Base-by-base conservation (phyloP, 2,888 invertebrate species). In the Machimus atricapillus region DNA sequence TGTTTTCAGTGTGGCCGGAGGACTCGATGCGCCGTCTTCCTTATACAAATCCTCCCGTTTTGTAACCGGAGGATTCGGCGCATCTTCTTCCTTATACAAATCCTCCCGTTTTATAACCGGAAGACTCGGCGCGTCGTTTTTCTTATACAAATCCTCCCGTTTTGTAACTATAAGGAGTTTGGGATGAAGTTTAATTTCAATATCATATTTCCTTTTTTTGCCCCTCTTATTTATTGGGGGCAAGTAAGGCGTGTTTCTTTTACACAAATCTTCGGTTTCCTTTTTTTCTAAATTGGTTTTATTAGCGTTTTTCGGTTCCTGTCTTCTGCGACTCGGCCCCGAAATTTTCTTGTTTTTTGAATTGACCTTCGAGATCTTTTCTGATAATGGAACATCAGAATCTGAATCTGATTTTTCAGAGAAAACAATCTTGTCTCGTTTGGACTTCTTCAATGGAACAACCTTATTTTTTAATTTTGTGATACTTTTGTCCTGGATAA, bases 71-170 rank as follows among this genome's bases (percentile, higher is more conserved):
- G n/a, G n/a, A n/a, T n/a, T n/a, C n/a, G n/a, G n/a, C n/a, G n/a
- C n/a, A n/a, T n/a, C n/a, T n/a, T n/a, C n/a, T 27, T 66, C 27
- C 16, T 86, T 90, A 3, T 91, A 90, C 73, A 92, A 56, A 82
- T 92, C 91, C 43, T 90, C 89, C 1, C 91, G 91, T n/a, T 90
- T 89, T 0, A 89, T 89, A 74, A 91, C 90, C n/a, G n/a, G n/a
- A n/a, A n/a, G n/a, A n/a, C n/a, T n/a, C n/a, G n/a, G 43, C 43
- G 14, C 12, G 0, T 43, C 3, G 14, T 43, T 23, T 27, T 66
- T 14, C 16, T 86, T 90, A 3, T 91, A 90, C 73, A 92, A 56
- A 82, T 92, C 91, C 43, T 90, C 89, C 1, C 91, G 91, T n/a
- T 90, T 89, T 0, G 89, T 89, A 74, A 91, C 90, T 16, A 92